These are phyloP conservation scores for Orientallactaga sibirica DNA, from an alignment of 2,797 vertebrate genomes.

Conservation along the genomic window DNA sequence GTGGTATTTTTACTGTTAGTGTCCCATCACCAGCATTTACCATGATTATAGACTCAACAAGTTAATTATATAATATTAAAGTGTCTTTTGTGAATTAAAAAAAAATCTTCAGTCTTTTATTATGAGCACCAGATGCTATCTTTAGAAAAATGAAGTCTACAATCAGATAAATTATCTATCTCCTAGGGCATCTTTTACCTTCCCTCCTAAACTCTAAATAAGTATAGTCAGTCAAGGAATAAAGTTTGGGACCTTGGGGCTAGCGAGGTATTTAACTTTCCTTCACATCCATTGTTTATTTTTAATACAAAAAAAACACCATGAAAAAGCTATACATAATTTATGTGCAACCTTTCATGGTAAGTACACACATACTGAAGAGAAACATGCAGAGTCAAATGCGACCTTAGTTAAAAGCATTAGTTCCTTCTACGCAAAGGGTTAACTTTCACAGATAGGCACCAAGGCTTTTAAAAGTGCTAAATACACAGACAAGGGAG, in stretches of 20 bases:
- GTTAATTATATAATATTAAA: neutral
- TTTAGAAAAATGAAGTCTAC: conserved; percentile 27
- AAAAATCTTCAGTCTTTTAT: conserved; percentile 24
- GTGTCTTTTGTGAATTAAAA: conserved; percentile 12
- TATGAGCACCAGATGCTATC: neutral
- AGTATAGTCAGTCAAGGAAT: neutral
- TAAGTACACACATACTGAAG: neutral
- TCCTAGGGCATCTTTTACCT: neutral
- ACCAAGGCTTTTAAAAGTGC: neutral
- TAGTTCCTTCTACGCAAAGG: neutral
- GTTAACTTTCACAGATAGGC: neutral
- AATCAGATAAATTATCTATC: conserved; percentile 43
- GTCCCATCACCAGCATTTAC: neutral
- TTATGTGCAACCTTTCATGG: neutral
- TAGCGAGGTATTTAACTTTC: conserved; percentile 10
- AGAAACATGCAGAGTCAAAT: neutral
- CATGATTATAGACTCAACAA: neutral
- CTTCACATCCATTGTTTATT: conserved; percentile 34
- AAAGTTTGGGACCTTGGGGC: neutral
- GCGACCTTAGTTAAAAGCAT: neutral
- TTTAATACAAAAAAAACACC: conserved; percentile 40
- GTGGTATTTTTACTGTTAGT: neutral
- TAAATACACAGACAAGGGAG: conserved; percentile 1
- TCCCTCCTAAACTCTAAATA: neutral
- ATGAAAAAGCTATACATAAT: conserved; percentile 43